Percentiles rank a stretch among this genome's conserved stretches.
Evolutionary conservation across 2,888 invertebrate genomes (phyloP).

Genomic region (Brachyptera risi): DNA sequence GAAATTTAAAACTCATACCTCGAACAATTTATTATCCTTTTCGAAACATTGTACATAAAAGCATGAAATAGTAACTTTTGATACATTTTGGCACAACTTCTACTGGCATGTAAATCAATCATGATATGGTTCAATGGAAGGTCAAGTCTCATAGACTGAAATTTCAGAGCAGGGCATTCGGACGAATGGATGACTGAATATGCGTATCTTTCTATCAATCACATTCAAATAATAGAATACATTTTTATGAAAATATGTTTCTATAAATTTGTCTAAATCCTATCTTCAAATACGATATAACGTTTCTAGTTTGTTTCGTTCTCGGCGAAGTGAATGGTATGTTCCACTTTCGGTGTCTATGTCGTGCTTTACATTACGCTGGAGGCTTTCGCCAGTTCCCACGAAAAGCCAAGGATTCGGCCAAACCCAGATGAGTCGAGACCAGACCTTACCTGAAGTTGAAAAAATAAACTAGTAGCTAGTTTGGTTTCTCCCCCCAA

Average conservation of each 20-base stretch:
- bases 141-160: too few relatives aligned
- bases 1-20: too few relatives aligned
- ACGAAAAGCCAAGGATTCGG: constrained; percentile 7
- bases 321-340: neutral
- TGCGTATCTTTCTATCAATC: too few relatives aligned
- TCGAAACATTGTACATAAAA: too few relatives aligned
- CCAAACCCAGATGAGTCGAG: neutral
- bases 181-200: too few relatives aligned
- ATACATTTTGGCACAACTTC: neutral
- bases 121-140: neutral
- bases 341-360: constrained; percentile 10
- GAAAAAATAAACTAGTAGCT: neutral
- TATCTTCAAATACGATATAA: too few relatives aligned
- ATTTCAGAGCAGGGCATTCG: too few relatives aligned
- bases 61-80: neutral
- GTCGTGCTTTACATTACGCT: neutral
- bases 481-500: neutral
- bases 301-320: too few relatives aligned
- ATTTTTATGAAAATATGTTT: too few relatives aligned
- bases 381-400: constrained; percentile 7
- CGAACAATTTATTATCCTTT: too few relatives aligned
- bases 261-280: too few relatives aligned
- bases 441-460: neutral
- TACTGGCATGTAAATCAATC: neutral
- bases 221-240: too few relatives aligned